Base-by-base conservation (phyloP, 1,140 invertebrate species). In the Heterodera schachtii region DNA sequence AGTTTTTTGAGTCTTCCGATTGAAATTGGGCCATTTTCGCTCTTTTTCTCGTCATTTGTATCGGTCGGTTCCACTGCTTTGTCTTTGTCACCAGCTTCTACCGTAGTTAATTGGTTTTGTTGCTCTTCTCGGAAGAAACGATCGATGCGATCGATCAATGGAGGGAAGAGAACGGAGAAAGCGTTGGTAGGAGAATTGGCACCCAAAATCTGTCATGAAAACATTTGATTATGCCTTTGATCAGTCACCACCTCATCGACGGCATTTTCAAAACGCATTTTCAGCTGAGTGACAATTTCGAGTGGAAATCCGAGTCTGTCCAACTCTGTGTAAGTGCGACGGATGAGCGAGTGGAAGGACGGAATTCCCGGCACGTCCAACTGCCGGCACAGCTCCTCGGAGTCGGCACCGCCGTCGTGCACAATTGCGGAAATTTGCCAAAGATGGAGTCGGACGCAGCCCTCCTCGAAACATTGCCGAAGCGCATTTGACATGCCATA, bases 351-450 rank as follows among this genome's bases (percentile, higher is more conserved):
- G 9, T 49, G 77, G 70, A 64, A 43, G 47, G 77, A 78, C 3
- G 70, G 64, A 41, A 78, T 69, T 47, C 77, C 77, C 49, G 77
- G 77, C 1, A 78, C 44, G 16, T 78, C 77, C 31, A 78, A 46
- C 46, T 78, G 77, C 0, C 47, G 31, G 21, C 77, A 78, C 43
- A 78, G 64, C 47, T 78, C 77, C 41, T 64, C 77, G 41, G 66
- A 78, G 41, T 78, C 77, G 44, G 64, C 64, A 9, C 43, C 21
- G 66, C 60, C 77, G 70, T 78, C 77, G 47, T 78, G 77, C 21
- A 78, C 77, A 78, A 78, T 70, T 16, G 77, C 77, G 46, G 77
- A 78, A 5, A 78, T 64, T 78, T 78, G 77, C 77, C 77, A 78
- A 3, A 78, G 64, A 8, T 49, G 66, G 31, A 78, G 70, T 46